These are phyloP conservation scores for Colinus virginianus DNA, from an alignment of 2,113 vertebrate genomes.

Conservation along the genomic window DNA sequence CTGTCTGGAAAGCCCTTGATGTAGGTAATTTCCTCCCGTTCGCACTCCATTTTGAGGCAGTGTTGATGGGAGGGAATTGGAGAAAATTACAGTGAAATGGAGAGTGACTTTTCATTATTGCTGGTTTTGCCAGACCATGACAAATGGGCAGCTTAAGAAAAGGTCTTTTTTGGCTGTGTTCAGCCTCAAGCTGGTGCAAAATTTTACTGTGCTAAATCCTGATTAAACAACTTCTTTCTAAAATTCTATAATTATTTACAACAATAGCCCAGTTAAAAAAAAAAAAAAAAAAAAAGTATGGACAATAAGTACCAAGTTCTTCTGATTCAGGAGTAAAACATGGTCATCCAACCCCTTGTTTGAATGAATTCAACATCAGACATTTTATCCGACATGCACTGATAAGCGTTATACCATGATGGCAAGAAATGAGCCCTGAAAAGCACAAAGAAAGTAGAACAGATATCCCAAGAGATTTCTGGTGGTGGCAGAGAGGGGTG, in stretches of 20 bases:
- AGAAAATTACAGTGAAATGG: neutral
- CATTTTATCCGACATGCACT: neutral
- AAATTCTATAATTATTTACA: neutral
- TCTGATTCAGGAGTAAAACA: neutral
- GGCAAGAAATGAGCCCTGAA: constrained; percentile 1
- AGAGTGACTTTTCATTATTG: neutral
- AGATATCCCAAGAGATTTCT: neutral
- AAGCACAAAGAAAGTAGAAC: neutral
- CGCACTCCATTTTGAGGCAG: neutral
- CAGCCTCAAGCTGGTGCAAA: neutral
- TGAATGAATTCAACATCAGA: neutral
- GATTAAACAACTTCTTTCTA: accelerated
- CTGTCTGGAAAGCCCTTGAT: neutral
- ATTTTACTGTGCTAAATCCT: neutral
- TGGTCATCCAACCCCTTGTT: neutral
- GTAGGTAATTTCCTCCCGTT: neutral
- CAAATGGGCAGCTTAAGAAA: neutral
- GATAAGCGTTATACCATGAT: neutral
- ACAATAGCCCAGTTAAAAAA: neutral
- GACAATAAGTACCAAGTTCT: neutral
- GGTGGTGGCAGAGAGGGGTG: neutral
- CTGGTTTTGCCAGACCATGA: neutral
- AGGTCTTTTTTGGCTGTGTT: neutral
- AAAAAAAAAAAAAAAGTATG: neutral
- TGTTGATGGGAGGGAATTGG: neutral